These are phyloP conservation scores for Capricornis sumatraensis DNA, from an alignment of 2,113 vertebrate species.

Conservation along the genomic window DNA sequence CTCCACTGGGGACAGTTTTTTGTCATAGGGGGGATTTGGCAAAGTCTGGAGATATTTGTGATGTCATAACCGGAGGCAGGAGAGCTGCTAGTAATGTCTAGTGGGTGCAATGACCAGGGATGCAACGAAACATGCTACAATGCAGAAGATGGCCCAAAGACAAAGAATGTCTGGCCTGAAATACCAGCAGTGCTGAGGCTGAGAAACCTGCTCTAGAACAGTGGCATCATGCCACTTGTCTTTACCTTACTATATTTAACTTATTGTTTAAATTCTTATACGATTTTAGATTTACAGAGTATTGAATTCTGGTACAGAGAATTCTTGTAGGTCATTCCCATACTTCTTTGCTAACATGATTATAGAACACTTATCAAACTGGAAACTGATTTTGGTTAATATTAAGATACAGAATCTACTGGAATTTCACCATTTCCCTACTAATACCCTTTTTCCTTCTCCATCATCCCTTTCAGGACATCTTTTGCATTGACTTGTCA, in stretches of 20 bases:
- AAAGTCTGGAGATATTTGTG: background rate
- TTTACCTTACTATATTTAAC: background rate
- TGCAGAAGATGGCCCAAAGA: too few relatives aligned
- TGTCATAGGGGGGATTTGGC: background rate
- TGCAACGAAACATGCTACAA: rapidly evolving
- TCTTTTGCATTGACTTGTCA: background rate
- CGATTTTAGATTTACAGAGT: background rate
- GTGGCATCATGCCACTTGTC: background rate
- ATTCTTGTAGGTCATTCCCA: background rate
- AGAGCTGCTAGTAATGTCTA: background rate
- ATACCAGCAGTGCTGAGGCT: too few relatives aligned
- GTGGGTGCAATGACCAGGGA: background rate
- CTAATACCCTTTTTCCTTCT: background rate
- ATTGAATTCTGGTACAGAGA: background rate
- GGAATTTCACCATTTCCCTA: background rate
- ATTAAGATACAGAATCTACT: background rate
- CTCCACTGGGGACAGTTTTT: background rate
- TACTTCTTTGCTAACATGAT: background rate
- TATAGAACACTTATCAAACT: background rate
- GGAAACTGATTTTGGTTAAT: background rate
- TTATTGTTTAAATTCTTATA: background rate
- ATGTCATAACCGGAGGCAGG: background rate
- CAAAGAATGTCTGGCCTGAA: background rate
- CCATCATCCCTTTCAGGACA: background rate
- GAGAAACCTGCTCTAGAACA: background rate